phyloP scores from a whole-genome alignment of 1,140 invertebrate species.

The Apolygus lucorum region DNA sequence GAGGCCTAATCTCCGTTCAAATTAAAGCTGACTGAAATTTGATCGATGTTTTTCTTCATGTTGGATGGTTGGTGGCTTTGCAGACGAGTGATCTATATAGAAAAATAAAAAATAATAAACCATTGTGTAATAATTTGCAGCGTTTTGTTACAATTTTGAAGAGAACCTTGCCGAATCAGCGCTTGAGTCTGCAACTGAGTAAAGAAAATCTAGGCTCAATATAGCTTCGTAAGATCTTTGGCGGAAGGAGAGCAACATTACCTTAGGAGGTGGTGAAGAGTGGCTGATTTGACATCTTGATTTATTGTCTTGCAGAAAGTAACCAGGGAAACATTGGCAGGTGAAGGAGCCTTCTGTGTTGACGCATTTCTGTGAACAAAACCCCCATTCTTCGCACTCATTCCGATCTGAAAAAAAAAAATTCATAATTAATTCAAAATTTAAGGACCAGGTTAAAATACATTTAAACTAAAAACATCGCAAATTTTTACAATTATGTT shows the following conservation, averaged over 20 bases:
- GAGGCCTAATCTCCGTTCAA: too few species aligned
- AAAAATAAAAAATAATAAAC: too few species aligned
- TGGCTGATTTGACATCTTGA: slow-evolving; percentile 57
- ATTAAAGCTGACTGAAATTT: too few species aligned
- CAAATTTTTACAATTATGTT: not conserved
- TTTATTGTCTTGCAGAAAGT: slow-evolving; percentile 53
- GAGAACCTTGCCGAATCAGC: too few species aligned
- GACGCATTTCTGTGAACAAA: slow-evolving; percentile 87
- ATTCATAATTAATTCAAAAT: not conserved
- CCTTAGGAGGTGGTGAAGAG: slow-evolving; percentile 18
- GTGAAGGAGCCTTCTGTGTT: slow-evolving; percentile 74
- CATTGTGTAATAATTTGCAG: too few species aligned
- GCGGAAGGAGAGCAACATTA: slow-evolving; percentile 19
- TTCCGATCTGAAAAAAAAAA: slow-evolving; percentile 59
- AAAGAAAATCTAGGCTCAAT: too few species aligned
- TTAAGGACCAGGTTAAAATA: not conserved
- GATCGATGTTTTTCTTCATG: too few species aligned
- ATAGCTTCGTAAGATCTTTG: too few species aligned
- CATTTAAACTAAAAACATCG: not conserved
- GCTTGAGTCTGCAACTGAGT: too few species aligned
- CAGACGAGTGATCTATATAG: too few species aligned
- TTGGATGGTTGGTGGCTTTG: too few species aligned
- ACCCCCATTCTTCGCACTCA: slow-evolving; percentile 91
- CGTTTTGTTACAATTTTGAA: too few species aligned
- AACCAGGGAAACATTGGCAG: slow-evolving; percentile 77